phyloP scores from a whole-genome alignment of 2,888 invertebrate species.

The Drosophila rellima region DNA sequence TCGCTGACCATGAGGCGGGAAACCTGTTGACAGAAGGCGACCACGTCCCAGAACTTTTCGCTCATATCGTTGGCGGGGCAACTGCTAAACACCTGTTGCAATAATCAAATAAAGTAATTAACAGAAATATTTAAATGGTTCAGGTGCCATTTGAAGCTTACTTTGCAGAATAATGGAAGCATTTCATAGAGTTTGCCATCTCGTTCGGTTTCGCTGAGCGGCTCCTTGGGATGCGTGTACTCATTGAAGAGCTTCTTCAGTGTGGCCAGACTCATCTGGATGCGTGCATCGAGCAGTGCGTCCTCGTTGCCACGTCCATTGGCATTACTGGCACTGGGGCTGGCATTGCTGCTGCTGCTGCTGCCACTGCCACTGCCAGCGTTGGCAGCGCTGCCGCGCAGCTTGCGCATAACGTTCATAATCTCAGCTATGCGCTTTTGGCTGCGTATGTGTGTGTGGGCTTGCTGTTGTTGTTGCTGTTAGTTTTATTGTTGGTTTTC shows the following conservation, averaged over 20 bases:
- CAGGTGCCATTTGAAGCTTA: conserved; percentile 85
- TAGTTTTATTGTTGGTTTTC: conserved; percentile 27
- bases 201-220: conserved; percentile 92
- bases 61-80: conserved; percentile 98
- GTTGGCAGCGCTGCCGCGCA: conserved; percentile 88
- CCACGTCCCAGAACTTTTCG: conserved; percentile 98
- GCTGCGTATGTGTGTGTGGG: not conserved
- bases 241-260: conserved; percentile 98
- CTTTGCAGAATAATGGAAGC: conserved; percentile 99
- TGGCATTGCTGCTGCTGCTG: conserved; percentile 75
- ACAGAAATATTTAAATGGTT: not conserved
- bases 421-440: not conserved
- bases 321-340: conserved; percentile 78
- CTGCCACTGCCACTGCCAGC: conserved; percentile 69
- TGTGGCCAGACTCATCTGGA: conserved; percentile 97
- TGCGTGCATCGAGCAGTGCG: conserved; percentile 89
- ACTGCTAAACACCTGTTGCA: conserved; percentile 93
- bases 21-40: conserved; percentile 97
- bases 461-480: conserved; percentile 3
- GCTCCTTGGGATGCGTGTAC: conserved; percentile 95
- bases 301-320: conserved; percentile 86
- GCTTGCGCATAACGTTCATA: conserved; percentile 97
- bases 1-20: conserved; percentile 98
- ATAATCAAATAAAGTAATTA: not conserved
- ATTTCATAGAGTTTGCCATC: conserved; percentile 98